Conservation (phyloP, 2,797 vertebrate species). For the Pangasius sanitwongsei region DNA sequence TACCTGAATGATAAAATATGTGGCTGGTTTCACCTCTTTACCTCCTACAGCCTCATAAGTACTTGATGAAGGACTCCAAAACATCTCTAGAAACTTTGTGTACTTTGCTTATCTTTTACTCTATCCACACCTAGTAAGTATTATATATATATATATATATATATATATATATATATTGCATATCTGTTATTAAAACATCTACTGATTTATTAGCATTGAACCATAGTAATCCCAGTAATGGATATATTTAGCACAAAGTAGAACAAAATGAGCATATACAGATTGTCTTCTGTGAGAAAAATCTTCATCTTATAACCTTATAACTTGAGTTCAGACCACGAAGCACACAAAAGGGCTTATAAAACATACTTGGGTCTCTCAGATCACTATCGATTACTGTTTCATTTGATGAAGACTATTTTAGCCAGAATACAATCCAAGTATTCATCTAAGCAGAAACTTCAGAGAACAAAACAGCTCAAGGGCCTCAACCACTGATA, state of each 20-base stretch:
- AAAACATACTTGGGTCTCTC: neutral
- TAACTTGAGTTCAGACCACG: neutral
- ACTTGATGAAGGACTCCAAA: neutral
- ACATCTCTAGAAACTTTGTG: neutral
- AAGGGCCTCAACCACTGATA: constrained; percentile 18
- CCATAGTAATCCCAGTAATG: neutral
- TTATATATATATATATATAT: too few relatives aligned
- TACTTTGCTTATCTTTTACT: neutral
- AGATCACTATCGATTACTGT: neutral
- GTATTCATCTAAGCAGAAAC: constrained; percentile 1
- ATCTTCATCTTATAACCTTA: neutral
- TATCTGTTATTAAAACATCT: neutral
- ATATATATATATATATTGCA: neutral
- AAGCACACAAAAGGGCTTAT: neutral
- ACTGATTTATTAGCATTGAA: neutral
- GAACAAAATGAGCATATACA: neutral
- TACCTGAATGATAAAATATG: neutral
- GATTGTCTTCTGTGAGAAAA: neutral
- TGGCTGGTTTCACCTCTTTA: neutral
- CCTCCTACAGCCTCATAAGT: neutral
- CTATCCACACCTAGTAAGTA: neutral
- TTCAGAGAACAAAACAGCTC: neutral
- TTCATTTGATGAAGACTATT: neutral
- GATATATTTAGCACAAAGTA: neutral
- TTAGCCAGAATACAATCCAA: neutral